Evolutionary conservation across 1,140 invertebrate species (phyloP).

Genomic region (Helicoverpa zea): DNA sequence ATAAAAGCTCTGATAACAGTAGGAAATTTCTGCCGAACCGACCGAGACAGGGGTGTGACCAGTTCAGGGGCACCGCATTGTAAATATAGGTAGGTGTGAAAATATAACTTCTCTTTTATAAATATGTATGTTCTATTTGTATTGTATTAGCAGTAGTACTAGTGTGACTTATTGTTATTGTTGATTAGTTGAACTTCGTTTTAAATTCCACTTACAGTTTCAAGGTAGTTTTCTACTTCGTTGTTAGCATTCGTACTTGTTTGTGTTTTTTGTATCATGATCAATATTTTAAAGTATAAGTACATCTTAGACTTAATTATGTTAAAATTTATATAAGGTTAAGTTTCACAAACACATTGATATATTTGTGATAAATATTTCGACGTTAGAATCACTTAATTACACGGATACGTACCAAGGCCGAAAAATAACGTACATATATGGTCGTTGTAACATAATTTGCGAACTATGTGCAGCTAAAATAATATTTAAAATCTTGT

Average conservation of each 20-base stretch:
- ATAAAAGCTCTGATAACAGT: conserved; percentile 8
- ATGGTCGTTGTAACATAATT: background rate
- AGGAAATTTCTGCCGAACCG: no score
- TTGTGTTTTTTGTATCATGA: no score
- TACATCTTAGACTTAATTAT: background rate
- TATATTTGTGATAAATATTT: conserved; percentile 33
- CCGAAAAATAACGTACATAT: conserved; percentile 13
- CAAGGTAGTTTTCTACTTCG: background rate
- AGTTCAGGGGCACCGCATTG: background rate
- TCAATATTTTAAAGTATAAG: no score
- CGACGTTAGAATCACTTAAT: conserved; percentile 20
- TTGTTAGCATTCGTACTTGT: background rate
- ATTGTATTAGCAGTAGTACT: background rate
- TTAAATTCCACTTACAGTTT: background rate
- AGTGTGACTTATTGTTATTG: background rate
- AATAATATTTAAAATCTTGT: no score
- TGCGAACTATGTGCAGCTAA: background rate
- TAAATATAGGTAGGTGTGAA: background rate
- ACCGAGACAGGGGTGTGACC: background rate
- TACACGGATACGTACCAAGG: conserved; percentile 13
- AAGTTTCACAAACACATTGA: conserved; percentile 7
- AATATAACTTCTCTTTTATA: background rate
- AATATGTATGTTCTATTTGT: background rate
- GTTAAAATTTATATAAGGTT: no score
- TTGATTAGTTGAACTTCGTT: background rate